Conservation (phyloP, 2,113 vertebrate genomes). For the Arvicanthis niloticus region DNA sequence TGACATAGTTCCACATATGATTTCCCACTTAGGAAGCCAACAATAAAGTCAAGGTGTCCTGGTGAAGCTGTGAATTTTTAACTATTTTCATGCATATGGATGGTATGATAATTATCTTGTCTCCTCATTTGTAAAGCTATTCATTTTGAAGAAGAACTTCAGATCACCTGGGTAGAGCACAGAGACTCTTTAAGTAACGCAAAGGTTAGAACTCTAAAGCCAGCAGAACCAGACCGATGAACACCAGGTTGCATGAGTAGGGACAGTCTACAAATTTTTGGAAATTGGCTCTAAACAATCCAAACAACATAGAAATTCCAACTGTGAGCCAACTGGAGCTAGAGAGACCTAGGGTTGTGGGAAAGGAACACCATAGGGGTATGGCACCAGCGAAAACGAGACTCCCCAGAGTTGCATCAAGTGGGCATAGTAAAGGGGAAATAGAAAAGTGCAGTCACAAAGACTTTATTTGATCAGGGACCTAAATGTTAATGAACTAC, state of each 20-base stretch:
- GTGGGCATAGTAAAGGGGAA: neutral
- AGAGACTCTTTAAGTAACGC: neutral
- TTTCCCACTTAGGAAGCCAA: conserved; percentile 18
- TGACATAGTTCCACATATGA: neutral
- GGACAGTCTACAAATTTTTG: neutral
- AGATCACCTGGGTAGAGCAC: neutral
- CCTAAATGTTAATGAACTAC: neutral
- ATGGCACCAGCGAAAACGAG: neutral
- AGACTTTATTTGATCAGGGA: neutral
- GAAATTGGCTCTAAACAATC: neutral
- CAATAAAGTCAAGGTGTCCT: conserved; percentile 1
- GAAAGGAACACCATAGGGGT: neutral
- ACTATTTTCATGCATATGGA: conserved; percentile 34
- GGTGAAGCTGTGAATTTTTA: neutral
- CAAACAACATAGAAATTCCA: neutral
- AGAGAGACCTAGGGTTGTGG: neutral
- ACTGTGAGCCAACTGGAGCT: neutral
- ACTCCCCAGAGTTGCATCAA: neutral
- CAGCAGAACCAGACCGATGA: conserved; percentile 1
- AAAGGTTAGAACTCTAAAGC: conserved; percentile 19
- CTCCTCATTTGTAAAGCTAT: conserved; percentile 41
- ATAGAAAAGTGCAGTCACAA: neutral
- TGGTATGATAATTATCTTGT: conserved; percentile 35
- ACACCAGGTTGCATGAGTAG: neutral
- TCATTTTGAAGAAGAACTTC: conserved; percentile 30